Percentiles rank a stretch among this genome's conserved stretches.
Evolutionary conservation across 2,113 vertebrate genomes (phyloP).

Genomic region (Pseudopodoces humilis): DNA sequence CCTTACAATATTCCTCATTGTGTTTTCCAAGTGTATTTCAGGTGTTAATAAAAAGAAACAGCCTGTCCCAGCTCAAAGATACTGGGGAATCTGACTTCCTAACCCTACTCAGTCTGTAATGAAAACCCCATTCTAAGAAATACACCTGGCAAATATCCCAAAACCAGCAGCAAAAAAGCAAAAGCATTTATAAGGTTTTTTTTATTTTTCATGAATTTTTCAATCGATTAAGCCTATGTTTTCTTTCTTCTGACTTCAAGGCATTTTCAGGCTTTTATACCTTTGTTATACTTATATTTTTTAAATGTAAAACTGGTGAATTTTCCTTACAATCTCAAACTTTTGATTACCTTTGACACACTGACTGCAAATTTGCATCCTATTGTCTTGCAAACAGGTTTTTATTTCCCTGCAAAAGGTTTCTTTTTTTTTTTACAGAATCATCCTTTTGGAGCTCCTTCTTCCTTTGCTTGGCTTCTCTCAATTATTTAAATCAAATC

Average conservation of each 20-base stretch:
- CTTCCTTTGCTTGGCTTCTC: not conserved
- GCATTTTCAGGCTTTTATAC: not conserved
- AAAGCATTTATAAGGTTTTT: accelerated
- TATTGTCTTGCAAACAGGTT: not conserved
- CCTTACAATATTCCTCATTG: not conserved
- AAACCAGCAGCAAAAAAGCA: not conserved
- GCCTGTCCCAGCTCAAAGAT: not conserved
- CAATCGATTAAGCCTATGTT: not conserved
- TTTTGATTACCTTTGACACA: not conserved
- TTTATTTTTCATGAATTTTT: not conserved
- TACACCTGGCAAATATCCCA: not conserved
- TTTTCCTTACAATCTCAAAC: not conserved
- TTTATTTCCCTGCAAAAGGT: not conserved
- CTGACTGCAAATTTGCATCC: not conserved
- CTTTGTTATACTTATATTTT: not conserved
- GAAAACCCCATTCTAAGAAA: not conserved
- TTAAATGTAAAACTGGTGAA: not conserved
- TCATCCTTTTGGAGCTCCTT: not conserved
- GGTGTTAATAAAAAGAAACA: not conserved
- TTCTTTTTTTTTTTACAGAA: not conserved
- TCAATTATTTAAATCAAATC: not conserved
- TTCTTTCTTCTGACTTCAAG: not conserved
- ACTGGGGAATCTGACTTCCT: not conserved
- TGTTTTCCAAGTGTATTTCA: not conserved
- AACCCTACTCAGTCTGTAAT: not conserved